Evolutionary conservation across 2,113 vertebrate species (phyloP).

Genomic region (Dasyornis broadbenti): DNA sequence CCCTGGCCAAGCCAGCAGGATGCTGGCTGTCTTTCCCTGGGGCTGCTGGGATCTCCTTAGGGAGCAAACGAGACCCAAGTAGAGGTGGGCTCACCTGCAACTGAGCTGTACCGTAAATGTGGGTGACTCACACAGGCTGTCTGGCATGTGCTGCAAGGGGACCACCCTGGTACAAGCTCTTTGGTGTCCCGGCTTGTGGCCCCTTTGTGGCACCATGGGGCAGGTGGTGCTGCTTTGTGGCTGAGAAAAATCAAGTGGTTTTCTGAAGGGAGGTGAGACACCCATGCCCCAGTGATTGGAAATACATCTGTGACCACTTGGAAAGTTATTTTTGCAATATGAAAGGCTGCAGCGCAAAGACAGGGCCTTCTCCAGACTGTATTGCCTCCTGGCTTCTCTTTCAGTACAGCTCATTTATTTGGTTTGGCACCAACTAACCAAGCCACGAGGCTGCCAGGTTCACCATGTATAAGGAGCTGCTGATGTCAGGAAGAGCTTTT

Average conservation of each 20-base stretch:
- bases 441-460: constrained; percentile 6
- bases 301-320: background rate
- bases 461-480: constrained; percentile 19
- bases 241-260: background rate
- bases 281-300: background rate
- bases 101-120: background rate
- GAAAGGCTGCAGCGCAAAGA: background rate
- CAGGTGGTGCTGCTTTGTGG: background rate
- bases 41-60: background rate
- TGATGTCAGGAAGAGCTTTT: constrained; percentile 33
- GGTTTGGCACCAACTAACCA: background rate
- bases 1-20: background rate
- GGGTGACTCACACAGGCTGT: background rate
- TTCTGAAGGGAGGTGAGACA: background rate
- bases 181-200: rapidly evolving
- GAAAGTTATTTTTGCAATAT: constrained; percentile 27
- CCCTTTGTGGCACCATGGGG: rapidly evolving
- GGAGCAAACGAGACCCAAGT: background rate
- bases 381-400: constrained; percentile 26
- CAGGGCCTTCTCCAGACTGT: constrained; percentile 11
- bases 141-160: rapidly evolving
- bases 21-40: background rate
- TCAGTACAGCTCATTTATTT: constrained; percentile 42
- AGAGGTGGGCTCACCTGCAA: background rate
- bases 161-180: background rate